Evolutionary conservation across 2,888 invertebrate species (phyloP), one percentile per base, ranked within the genome.

Genomic region (Dorcus parallelipipedus): DNA sequence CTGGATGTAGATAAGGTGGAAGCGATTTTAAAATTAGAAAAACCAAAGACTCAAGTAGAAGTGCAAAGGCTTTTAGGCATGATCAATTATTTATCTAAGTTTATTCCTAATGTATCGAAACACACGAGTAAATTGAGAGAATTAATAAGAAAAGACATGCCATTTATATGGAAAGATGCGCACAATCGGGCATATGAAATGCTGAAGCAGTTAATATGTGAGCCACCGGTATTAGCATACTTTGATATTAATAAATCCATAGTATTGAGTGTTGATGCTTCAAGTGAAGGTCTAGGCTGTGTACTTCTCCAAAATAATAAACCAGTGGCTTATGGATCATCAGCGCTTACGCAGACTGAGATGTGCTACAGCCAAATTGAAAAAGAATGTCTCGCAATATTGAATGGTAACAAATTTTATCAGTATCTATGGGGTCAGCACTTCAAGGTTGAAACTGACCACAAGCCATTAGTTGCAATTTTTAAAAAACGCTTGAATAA

Each of bases 291-390:
- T 10, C 43, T 64, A 23, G 69, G 67, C 10, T 60, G 65, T 20
- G 58, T 53, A 14, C 42, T 71, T n/a, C 39, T 69, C 9, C 71
- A 73, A 64, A 57, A 68, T 47, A 49, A 58, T 23, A 50, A 59
- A 54, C 66, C 69, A 10, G 53, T 69, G 43, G 67, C 69, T 6
- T 71, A 69, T 63, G 69, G 62, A 14, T 63, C 67, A n/a, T 67
- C 63, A 57, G 51, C 68, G 1, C 52, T 70, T 14, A 65, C 66
- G 6, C 52, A 52, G 23, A 40, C 53, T 42, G 53, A 58, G 39
- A 40, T 47, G 49, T 10, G 26, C 9, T 56, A 56, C 47, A 26
- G 52, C 7, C 52, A 52, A 26, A 52, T 56, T 9, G 56, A 56
- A 26, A 54, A 54, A 45, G 54, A 54, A 26, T 26, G 26, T 26